These are phyloP conservation scores for Drosophila saltans DNA, from an alignment of 1,140 invertebrate species.

Conservation along the genomic window DNA sequence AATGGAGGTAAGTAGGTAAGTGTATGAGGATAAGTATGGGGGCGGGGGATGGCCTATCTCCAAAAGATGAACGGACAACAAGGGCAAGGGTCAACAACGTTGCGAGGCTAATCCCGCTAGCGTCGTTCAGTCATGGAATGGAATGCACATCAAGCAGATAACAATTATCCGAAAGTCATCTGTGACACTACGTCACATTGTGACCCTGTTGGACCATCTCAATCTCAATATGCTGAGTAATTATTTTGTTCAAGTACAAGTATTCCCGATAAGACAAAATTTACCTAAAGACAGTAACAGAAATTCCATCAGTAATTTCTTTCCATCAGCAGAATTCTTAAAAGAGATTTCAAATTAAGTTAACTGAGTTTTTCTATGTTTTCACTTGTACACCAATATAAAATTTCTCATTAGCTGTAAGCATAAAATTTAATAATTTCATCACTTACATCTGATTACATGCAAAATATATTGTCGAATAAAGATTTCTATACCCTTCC, in stretches of 20 bases:
- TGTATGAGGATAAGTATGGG: constrained; percentile 1
- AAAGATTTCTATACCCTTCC: no score
- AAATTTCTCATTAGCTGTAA: no score
- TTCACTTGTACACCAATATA: not conserved
- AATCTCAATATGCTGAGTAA: not conserved
- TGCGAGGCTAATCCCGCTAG: constrained; percentile 12
- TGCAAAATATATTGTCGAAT: not conserved
- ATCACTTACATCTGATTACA: no score
- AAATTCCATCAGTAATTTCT: not conserved
- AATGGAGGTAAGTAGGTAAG: constrained; percentile 42
- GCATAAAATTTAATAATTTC: no score
- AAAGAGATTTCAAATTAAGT: no score
- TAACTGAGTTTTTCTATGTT: no score
- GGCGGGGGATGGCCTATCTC: not conserved
- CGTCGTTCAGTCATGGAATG: constrained; percentile 8
- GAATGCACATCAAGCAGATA: constrained; percentile 12
- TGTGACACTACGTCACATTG: not conserved
- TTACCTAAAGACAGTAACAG: not conserved
- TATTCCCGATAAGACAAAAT: not conserved
- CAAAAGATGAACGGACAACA: not conserved
- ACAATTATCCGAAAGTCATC: constrained; percentile 8
- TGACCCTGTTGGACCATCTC: not conserved
- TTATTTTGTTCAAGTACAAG: constrained; percentile 1
- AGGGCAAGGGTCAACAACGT: constrained; percentile 10
- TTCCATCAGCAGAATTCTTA: no score